These are phyloP conservation scores for Siphlonurus alternatus DNA, from an alignment of 2,888 invertebrate species.

Conservation along the genomic window DNA sequence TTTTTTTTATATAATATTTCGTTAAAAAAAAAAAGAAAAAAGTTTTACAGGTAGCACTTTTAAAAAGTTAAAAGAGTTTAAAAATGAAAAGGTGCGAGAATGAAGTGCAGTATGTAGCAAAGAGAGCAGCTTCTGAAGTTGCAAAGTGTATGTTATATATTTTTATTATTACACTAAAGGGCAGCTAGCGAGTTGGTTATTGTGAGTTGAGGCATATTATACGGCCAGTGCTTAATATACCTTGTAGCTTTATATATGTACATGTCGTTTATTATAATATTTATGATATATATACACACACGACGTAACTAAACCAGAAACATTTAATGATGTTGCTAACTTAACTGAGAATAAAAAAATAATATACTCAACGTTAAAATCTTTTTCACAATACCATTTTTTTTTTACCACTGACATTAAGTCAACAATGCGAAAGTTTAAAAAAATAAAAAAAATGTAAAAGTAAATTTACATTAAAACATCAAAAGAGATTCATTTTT, in stretches of 20 bases:
- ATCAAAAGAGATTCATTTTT: background rate
- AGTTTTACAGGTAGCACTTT: too few relatives aligned
- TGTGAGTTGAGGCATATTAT: background rate
- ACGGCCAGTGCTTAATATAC: too few relatives aligned
- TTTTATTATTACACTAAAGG: too few relatives aligned
- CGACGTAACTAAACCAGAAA: constrained; percentile 1
- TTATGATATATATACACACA: too few relatives aligned
- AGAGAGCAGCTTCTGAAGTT: too few relatives aligned
- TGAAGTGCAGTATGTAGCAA: too few relatives aligned
- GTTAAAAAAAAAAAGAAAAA: too few relatives aligned
- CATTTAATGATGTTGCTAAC: constrained; percentile 4
- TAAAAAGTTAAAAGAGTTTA: background rate
- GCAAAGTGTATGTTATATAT: too few relatives aligned
- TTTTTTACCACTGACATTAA: background rate
- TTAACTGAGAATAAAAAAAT: background rate
- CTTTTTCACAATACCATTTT: too few relatives aligned
- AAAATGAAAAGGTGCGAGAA: background rate
- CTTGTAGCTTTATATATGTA: too few relatives aligned
- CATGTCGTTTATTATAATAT: too few relatives aligned
- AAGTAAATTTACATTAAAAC: background rate
- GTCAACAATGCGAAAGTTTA: background rate
- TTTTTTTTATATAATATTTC: too few relatives aligned
- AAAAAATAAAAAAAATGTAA: background rate
- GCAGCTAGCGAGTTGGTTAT: background rate
- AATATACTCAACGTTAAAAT: background rate